Conservation (phyloP, 2,113 vertebrate species). For the Scalopus aquaticus region DNA sequence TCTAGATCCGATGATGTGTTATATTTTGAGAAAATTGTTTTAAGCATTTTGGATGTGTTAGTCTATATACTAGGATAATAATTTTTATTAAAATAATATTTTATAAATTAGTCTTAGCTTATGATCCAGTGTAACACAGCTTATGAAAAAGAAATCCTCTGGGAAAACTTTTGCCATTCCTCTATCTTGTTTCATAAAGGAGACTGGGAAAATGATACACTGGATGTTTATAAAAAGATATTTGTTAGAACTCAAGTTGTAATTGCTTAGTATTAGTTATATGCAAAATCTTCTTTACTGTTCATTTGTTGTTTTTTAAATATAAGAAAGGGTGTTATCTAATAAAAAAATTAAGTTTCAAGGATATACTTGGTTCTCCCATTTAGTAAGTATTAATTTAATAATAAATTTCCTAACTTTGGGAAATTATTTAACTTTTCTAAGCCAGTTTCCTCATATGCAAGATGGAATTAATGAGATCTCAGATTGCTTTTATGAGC, state of each 20-base stretch:
- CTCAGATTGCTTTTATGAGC: background rate
- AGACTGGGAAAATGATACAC: background rate
- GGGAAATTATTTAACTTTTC: background rate
- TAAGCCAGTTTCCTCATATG: background rate
- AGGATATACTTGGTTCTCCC: background rate
- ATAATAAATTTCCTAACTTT: background rate
- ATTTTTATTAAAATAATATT: background rate
- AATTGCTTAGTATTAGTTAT: background rate
- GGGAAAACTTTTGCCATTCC: background rate
- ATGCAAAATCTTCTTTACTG: background rate
- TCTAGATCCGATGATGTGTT: background rate
- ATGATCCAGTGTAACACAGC: background rate
- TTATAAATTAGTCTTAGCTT: background rate
- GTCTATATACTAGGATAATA: background rate
- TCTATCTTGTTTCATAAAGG: background rate
- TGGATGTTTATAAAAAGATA: background rate
- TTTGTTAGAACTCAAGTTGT: background rate
- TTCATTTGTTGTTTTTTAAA: background rate
- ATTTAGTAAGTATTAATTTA: background rate
- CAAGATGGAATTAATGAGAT: background rate
- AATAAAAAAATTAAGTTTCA: background rate
- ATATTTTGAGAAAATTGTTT: background rate
- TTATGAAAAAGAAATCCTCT: background rate
- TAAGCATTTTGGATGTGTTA: background rate
- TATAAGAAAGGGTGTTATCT: background rate